Evolutionary conservation across 1,140 invertebrate species (phyloP), one percentile per base, ranked within the genome.

Genomic region (Drosophila obscura): DNA sequence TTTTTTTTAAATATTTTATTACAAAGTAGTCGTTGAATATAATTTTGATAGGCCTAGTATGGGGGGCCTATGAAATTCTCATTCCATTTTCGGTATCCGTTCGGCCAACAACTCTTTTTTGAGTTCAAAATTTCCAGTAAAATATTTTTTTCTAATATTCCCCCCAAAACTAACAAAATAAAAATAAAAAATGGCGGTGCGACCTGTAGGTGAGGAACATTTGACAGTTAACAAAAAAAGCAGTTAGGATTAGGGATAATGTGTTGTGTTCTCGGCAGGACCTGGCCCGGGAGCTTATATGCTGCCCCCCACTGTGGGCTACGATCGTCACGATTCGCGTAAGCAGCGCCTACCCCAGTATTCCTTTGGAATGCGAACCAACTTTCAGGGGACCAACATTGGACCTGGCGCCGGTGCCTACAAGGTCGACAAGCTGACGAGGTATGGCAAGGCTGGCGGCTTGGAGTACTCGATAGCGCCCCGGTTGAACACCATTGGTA

Each of bases 221-320:
- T 28, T 13, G 35, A 39, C 35, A 39, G 35, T 11, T 13, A 31
- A 9, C 1, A 31, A 13, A 16, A 16, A 3, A 6, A 41, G 9
- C 7, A 8, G 8, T 8, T 11, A 0, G 2, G 26, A 19, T 6
- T 4, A 2, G n/a, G 11, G 13, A 55, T 16, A 44, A 26, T 58
- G 7, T 1, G 2, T 11, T 4, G 16, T 55, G 7, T 39, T 1
- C 5, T 31, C 8, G 2, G 1, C 24, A 94, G 94, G 94, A 13
- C 94, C 94, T 50, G 94, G 94, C 28, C 94, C 94, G 5, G 94
- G 93, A 51, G 94, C 94, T 11, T 95, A 95, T 77, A 75, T 80
- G 65, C 88, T 95, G 67, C 94, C 94, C 0, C 90, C 94, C 15
- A 92, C 93, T 16, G 92, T 94, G 7, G 94, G 94, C 11, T 94